Base-by-base conservation (phyloP, 2,888 invertebrate species). In the Timandra comae region DNA sequence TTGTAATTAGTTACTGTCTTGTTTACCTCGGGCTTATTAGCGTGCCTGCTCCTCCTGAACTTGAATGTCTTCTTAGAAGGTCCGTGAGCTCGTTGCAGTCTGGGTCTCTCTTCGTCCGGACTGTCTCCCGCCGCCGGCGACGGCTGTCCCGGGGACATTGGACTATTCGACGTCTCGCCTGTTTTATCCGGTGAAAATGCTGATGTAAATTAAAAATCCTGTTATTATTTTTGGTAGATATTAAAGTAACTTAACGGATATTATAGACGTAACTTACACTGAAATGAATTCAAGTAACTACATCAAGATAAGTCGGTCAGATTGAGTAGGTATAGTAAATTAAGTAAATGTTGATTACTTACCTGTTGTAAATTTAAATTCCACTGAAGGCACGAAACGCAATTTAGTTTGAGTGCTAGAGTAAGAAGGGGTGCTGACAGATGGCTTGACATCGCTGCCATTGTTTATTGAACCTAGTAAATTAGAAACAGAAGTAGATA, bases 41-140 rank as follows among this genome's bases (percentile, higher is more conserved):
- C 59, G 88, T 91, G 56, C 27, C 93, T 88, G 67, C 93, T 93
- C 67, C 94, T 93, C 48, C 94, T 88, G 40, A 95, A 88, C 41
- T 96, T 91, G 80, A 98, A 98, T 0, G 97, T 97, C 78, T 96
- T 97, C 56, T 97, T 90, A 58, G 96, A 97, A 63, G 96, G 97
- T 20, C 96, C 97, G 78, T 96, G 97, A 33, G 96, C 93, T 10
- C 98, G 89, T 65, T 98, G 98, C 35, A 98, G 87, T 3, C 96
- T 87, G 19, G 92, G 91, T 63, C 87, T 63, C 10, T 90, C 90
- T 1, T 62, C 69, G 12, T 63, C 72, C 1, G 55, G 51, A 13
- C 60, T 52, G 21, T 55, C 63, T 2, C 32, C 29, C 2, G 36
- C 21, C 6, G 30, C 29, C 5, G 33, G 35, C 16, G 16, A 5